These are phyloP conservation scores for Atta texana DNA, from an alignment of 1,140 invertebrate genomes.

Conservation along the genomic window DNA sequence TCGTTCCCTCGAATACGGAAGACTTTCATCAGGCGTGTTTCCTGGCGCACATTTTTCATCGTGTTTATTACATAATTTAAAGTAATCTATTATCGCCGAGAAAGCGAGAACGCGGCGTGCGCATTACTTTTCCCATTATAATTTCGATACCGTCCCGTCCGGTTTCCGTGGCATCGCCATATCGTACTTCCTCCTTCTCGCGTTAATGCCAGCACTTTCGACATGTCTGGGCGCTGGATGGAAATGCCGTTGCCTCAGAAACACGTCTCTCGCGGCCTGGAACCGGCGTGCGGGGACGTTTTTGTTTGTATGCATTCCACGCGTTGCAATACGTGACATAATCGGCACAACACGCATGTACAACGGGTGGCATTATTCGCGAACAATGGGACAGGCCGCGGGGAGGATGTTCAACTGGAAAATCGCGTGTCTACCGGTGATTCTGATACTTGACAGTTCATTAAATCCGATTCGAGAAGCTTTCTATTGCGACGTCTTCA, in stretches of 20 bases:
- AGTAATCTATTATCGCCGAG: conserved; percentile 47
- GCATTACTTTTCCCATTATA: conserved; percentile 32
- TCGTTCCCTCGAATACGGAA: conserved; percentile 31
- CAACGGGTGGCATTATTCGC: conserved; percentile 68
- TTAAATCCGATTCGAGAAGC: conserved; percentile 56
- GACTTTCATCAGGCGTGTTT: conserved; percentile 46
- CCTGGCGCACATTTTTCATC: conserved; percentile 6
- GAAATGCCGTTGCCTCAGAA: conserved; percentile 20
- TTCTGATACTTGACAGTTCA: conserved; percentile 55
- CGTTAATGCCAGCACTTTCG: conserved; percentile 54
- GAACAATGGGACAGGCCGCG: conserved; percentile 68
- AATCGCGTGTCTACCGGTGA: conserved; percentile 53
- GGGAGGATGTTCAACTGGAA: conserved; percentile 53
- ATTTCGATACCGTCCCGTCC: conserved; percentile 46
- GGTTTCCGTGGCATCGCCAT: conserved; percentile 12
- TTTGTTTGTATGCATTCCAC: conserved; percentile 74
- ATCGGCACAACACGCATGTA: conserved; percentile 70
- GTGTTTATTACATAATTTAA: conserved; percentile 21
- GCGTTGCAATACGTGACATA: conserved; percentile 71
- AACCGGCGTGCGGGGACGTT: conserved; percentile 20
- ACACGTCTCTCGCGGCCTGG: conserved; percentile 2
- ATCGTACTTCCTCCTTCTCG: conserved; percentile 66
- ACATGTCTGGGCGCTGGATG: conserved; percentile 21
- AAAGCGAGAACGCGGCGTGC: conserved; percentile 36
- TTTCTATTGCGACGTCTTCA: neutral